A percentile compares a stretch with the other conserved stretches of the same genome.
Evolutionary conservation across 2,888 invertebrate species (phyloP).

Genomic region (Acanthosoma haemorrhoidale): DNA sequence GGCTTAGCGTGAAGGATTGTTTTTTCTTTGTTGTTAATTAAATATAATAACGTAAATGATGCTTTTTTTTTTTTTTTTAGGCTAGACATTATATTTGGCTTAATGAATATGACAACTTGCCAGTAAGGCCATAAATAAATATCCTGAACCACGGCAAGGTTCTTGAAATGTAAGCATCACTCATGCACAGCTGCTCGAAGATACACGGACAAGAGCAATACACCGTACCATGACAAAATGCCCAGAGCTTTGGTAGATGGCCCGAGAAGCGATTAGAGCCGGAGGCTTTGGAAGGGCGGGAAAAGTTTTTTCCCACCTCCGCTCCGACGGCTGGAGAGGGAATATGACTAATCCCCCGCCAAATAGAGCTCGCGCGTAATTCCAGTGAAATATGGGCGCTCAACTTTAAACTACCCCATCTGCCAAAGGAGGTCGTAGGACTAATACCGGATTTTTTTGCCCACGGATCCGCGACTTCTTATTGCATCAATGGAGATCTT

Average conservation of each 20-base stretch:
- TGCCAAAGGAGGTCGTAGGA: neutral
- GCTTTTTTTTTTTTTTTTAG: no score
- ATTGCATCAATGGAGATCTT: neutral
- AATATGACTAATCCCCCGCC: constrained; percentile 2
- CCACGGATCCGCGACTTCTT: neutral
- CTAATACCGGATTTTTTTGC: neutral
- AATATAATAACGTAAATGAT: no score
- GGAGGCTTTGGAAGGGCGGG: neutral
- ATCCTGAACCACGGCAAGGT: no score
- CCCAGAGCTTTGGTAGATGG: neutral
- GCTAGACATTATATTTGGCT: no score
- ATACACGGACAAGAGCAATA: neutral
- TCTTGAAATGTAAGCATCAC: no score
- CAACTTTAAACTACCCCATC: neutral
- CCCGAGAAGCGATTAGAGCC: neutral
- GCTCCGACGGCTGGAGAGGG: neutral
- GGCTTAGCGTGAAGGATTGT: no score
- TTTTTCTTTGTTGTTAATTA: no score
- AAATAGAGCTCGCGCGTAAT: constrained; percentile 7
- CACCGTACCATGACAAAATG: neutral
- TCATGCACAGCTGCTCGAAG: no score
- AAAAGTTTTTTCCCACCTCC: neutral
- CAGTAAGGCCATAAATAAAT: no score
- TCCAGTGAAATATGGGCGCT: neutral
- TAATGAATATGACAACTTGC: no score